phyloP scores from a whole-genome alignment of 1,140 invertebrate genomes.

The Neelides sp. region DNA sequence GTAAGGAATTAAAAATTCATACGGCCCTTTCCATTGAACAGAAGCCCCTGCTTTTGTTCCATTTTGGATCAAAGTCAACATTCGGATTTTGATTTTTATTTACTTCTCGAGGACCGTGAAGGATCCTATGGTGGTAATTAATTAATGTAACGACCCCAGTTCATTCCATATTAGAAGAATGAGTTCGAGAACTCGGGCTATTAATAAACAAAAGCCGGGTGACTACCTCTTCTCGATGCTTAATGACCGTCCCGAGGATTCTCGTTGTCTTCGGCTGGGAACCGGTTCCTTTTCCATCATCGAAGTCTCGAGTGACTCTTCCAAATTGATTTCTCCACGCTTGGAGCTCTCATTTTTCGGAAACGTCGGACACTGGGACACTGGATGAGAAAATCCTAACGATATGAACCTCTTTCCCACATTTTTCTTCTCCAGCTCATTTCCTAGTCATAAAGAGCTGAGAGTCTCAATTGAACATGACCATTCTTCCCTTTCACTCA shows the following conservation, averaged over 20 bases:
- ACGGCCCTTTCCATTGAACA: no score
- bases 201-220: slow-evolving; percentile 20
- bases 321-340: slow-evolving; percentile 13
- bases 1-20: slow-evolving; percentile 21
- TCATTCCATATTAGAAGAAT: slow-evolving; percentile 13
- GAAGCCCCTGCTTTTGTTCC: no score
- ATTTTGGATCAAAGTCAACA: slow-evolving; percentile 8
- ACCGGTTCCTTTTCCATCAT: slow-evolving; percentile 12
- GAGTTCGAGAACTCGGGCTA: slow-evolving; percentile 13
- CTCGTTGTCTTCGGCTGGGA: background rate
- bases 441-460: no score
- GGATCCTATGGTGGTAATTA: slow-evolving; percentile 22
- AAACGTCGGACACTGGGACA: no score
- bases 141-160: slow-evolving; percentile 19
- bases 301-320: slow-evolving; percentile 8
- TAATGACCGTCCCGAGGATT: slow-evolving; percentile 11
- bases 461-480: no score
- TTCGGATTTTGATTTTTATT: slow-evolving; percentile 13
- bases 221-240: no score
- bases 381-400: no score
- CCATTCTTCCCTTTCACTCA: no score
- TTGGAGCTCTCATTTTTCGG: slow-evolving; percentile 9
- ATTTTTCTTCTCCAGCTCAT: slow-evolving; percentile 8
- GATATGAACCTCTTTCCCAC: no score
- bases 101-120: background rate